Conservation (phyloP, 1,140 invertebrate species). For the Drosophila bocki region DNA sequence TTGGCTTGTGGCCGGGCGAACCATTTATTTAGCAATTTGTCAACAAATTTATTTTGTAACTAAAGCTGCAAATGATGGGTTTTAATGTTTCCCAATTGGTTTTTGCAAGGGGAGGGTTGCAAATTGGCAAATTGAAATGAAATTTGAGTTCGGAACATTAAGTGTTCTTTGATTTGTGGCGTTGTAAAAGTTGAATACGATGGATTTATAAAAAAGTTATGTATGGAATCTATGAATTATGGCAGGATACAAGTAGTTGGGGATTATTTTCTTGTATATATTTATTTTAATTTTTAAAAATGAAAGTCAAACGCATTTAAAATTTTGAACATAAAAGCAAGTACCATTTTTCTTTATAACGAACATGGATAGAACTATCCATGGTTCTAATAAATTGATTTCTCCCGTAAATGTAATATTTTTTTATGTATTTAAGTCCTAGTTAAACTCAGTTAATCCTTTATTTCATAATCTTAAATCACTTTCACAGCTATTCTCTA, state of each 20-base stretch:
- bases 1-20: constrained; percentile 31
- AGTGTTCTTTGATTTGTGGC: constrained; percentile 62
- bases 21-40: constrained; percentile 83
- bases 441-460: neutral
- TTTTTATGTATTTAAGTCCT: too few relatives aligned
- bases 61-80: constrained; percentile 82
- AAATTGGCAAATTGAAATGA: constrained; percentile 56
- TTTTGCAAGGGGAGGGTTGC: constrained; percentile 13
- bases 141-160: constrained; percentile 61
- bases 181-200: neutral
- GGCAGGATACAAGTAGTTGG: neutral
- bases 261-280: neutral
- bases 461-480: constrained; percentile 34
- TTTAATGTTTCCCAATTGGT: constrained; percentile 73
- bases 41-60: constrained; percentile 82
- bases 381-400: too few relatives aligned
- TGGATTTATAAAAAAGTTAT: neutral
- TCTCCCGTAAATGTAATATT: neutral
- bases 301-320: too few relatives aligned
- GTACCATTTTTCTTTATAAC: too few relatives aligned
- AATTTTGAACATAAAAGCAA: too few relatives aligned
- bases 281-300: neutral
- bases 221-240: neutral
- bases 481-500: constrained; percentile 20
- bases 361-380: too few relatives aligned